Conservation (phyloP, 2,888 invertebrate species). For the Panopea generosa region DNA sequence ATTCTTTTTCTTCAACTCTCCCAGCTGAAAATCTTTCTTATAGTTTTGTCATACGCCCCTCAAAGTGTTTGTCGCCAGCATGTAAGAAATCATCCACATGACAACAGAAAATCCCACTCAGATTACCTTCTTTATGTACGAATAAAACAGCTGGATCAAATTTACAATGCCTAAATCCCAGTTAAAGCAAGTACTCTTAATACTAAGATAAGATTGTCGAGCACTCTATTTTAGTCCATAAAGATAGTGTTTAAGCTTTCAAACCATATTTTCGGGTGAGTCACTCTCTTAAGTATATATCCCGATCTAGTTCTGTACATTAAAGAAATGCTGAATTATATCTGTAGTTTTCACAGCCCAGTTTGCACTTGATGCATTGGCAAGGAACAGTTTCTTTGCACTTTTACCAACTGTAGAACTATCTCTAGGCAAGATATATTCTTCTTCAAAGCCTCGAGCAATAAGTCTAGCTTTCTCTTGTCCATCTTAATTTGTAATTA, state of each 20-base stretch:
- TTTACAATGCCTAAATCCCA: conserved; percentile 53
- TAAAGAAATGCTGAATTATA: conserved; percentile 65
- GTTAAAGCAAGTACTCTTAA: conserved; percentile 40
- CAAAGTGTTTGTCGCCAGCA: conserved; percentile 54
- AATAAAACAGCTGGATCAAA: conserved; percentile 62
- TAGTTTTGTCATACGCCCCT: conserved; percentile 34
- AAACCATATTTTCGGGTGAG: conserved; percentile 22
- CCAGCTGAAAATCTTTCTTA: conserved; percentile 50
- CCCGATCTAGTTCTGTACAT: conserved; percentile 50
- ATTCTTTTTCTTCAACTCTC: conserved; percentile 46
- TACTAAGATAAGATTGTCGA: conserved; percentile 61
- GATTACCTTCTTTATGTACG: conserved; percentile 24
- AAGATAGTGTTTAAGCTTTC: conserved; percentile 62
- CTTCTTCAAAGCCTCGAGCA: conserved; percentile 30
- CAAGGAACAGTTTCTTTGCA: conserved; percentile 40
- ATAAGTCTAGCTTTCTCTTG: conserved; percentile 32
- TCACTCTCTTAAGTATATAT: conserved; percentile 55
- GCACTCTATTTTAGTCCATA: conserved; percentile 64
- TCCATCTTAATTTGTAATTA: conserved; percentile 29
- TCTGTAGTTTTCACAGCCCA: conserved; percentile 65
- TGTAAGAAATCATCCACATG: conserved; percentile 68
- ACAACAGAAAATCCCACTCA: conserved; percentile 50
- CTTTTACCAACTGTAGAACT: conserved; percentile 50
- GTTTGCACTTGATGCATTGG: conserved; percentile 20
- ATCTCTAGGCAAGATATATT: conserved; percentile 17